Conservation (phyloP, 2,888 invertebrate species). For the Shargacucullia verbasci region DNA sequence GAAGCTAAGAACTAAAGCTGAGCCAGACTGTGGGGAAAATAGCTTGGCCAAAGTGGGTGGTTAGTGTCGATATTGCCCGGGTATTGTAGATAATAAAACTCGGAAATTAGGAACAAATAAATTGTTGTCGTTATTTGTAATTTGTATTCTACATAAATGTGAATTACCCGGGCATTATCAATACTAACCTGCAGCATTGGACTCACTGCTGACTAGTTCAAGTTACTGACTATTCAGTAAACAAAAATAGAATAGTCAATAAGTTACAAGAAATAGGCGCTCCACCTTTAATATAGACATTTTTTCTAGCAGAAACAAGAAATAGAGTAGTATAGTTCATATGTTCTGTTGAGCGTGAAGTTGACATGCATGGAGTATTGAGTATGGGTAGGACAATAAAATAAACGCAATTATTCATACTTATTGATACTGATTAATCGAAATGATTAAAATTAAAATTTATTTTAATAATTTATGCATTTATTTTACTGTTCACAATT, state of each 20-base stretch:
- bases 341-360: conserved; percentile 15
- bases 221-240: conserved; percentile 1
- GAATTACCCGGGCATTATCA: conserved; percentile 9
- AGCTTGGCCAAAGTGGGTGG: not conserved
- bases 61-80: conserved; percentile 17
- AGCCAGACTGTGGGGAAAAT: conserved; percentile 44
- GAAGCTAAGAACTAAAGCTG: conserved; percentile 25
- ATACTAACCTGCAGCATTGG: conserved; percentile 1
- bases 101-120: too few relatives aligned
- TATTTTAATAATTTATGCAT: too few relatives aligned
- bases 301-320: conserved; percentile 1
- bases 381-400: conserved; percentile 23
- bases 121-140: too few relatives aligned
- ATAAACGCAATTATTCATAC: conserved; percentile 16
- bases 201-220: conserved; percentile 2
- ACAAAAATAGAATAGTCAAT: conserved; percentile 2
- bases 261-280: not conserved
- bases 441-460: too few relatives aligned
- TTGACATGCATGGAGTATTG: conserved; percentile 34
- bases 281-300: not conserved
- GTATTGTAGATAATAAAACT: not conserved
- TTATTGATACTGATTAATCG: too few relatives aligned
- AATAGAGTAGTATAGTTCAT: not conserved
- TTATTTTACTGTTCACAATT: conserved; percentile 36
- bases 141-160: too few relatives aligned